Evolutionary conservation across 2,888 invertebrate genomes (phyloP).

Genomic region (Andrena marginata): DNA sequence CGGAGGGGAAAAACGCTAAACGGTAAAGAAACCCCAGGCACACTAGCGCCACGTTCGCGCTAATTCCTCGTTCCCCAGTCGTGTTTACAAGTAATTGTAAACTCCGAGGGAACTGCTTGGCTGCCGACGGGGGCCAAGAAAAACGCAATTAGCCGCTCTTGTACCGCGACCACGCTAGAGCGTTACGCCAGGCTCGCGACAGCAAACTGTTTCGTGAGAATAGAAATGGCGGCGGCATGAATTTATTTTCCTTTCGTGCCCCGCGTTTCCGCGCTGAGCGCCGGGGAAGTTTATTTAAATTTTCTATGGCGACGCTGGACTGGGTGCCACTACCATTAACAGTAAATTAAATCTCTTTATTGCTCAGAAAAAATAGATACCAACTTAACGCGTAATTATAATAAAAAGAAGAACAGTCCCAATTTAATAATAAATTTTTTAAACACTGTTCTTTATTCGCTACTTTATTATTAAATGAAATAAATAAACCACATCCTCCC

Average conservation of each 20-base stretch:
- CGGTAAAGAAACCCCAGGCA: background rate
- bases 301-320: background rate
- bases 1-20: background rate
- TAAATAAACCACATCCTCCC: too few relatives aligned
- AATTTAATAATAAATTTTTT: too few relatives aligned
- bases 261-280: background rate
- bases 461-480: too few relatives aligned
- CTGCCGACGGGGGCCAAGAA: constrained; percentile 27
- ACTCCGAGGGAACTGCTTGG: constrained; percentile 40
- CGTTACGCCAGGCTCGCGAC: constrained; percentile 32
- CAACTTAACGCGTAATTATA: background rate
- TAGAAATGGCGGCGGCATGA: constrained; percentile 1
- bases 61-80: constrained; percentile 31
- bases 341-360: background rate
- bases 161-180: constrained; percentile 22
- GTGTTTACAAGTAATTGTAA: constrained; percentile 42
- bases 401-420: too few relatives aligned
- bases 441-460: too few relatives aligned
- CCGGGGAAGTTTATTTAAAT: background rate
- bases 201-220: constrained; percentile 44
- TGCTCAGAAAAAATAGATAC: background rate
- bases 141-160: constrained; percentile 54
- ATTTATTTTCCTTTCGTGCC: constrained; percentile 26
- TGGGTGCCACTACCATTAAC: background rate
- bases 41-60: constrained; percentile 5